Base-by-base conservation (phyloP, 2,113 vertebrate species). In the Bubo bubo region DNA sequence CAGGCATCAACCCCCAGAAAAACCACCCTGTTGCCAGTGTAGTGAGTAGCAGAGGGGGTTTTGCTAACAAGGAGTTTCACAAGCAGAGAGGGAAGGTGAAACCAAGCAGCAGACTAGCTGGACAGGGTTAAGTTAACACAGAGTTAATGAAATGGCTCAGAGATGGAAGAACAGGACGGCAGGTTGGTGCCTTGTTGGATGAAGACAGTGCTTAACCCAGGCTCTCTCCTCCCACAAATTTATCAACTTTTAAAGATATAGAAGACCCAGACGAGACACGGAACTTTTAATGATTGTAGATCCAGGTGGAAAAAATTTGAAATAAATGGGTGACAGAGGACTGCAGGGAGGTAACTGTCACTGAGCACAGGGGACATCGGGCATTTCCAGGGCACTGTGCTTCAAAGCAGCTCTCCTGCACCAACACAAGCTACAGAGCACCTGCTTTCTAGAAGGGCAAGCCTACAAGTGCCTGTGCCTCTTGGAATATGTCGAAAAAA, bases 21-120 rank as follows among this genome's bases (percentile, higher is more conserved):
- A 84, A 58, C 8, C 6, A 22, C 27, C 6, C 53, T 12, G 1
- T 1, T 6, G 19, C 14, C 35, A 18, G 22, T 1, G 23, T 0
- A 4, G 23, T 2, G 27, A 88, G 39, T 37, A 81, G 52, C 79
- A 85, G 49, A 52, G 50, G 8, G 23, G 13, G 3, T 7, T 52
- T 49, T 30, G 37, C 20, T 26, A 27, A 56, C 16, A 3, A 4
- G 7, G 26, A 68, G 7, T 35, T 59, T 41, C 71, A 30, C 21
- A 49, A 64, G 24, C 34, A 14, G 1, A 45, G 24, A 71, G 47
- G 47, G 35, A 62, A 88, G 47, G 59, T 43, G 37, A 49, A 63
- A 58, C 10, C 75, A 58, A 72, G 30, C 37, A 26, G 6, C 64
- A 74, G 39, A 26, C 3, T 3, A 32, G 39, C 45, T 43, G 3